Base-by-base conservation (phyloP, 1,140 invertebrate genomes). In the Macrobrachium nipponense region DNA sequence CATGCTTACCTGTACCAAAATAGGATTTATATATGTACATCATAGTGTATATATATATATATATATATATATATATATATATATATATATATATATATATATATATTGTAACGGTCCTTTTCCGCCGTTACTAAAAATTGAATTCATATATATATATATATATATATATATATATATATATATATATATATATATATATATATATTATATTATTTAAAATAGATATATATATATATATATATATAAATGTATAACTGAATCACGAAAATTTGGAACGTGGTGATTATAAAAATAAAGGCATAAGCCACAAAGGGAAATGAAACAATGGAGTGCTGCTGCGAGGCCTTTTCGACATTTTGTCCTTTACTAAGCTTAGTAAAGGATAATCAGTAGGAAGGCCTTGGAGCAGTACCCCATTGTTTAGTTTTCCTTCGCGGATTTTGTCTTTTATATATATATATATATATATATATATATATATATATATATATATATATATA, bases 11-110 rank as follows among this genome's bases (percentile, higher is more conserved):
- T 36, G 27, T 36, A 36, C 27, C 27, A 36, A 36, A 36, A 81
- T 81, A 81, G 80, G 70, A 20, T 76, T 76, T 81, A 81, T 81
- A 81, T 81, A 81, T 81, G 70, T 82, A 79, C 77, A 82, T 82
- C 10, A 43, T 11, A 79, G 80, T 82, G 77, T 82, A 82, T 82
- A 82, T 82, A 82, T 82, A 82, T 82, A 82, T 82, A 82, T 82
- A 82, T 82, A 82, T 82, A 82, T 82, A 82, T 82, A 82, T 82
- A 82, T 82, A 82, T 82, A 82, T 82, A 66, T 82, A 82, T 80
- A 82, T 68, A 58, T 68, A 75, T 82, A 82, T 68, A 82, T 82
- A 82, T 61, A 66, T 66, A 66, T 66, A 68, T 68, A 36, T 36
- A 15, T 75, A 75, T 75, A 76, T 76, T n/a, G n/a, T n/a, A n/a